These are phyloP conservation scores for Thaleichthys pacificus DNA, from an alignment of 2,797 vertebrate genomes.

Conservation along the genomic window DNA sequence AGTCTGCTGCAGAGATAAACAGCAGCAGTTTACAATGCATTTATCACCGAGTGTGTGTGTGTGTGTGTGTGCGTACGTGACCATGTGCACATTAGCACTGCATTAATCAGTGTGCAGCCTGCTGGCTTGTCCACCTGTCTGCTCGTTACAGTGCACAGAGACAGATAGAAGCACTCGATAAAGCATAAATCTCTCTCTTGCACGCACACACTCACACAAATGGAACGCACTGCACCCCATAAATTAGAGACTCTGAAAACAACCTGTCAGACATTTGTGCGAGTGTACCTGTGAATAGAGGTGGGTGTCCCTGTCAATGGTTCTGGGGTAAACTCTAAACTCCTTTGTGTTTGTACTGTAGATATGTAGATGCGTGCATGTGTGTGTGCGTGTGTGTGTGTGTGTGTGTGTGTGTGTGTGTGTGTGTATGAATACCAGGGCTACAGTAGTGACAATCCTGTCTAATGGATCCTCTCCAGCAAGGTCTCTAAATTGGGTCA, in stretches of 20 bases:
- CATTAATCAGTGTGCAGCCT: conserved; percentile 63
- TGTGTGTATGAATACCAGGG: conserved; percentile 25
- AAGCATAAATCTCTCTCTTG: conserved; percentile 47
- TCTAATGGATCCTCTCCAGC: conserved; percentile 60
- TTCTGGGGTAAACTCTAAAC: not conserved
- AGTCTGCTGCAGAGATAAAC: not conserved
- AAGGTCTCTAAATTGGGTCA: conserved; percentile 61
- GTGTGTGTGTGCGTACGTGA: conserved; percentile 18
- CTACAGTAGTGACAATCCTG: conserved; percentile 58
- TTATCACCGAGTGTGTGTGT: conserved; percentile 3
- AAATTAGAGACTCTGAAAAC: too few relatives aligned
- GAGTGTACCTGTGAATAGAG: conserved; percentile 39
- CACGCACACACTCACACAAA: conserved; percentile 25
- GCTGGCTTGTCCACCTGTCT: conserved; percentile 59
- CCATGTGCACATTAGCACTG: conserved; percentile 38
- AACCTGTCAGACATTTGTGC: conserved; percentile 14
- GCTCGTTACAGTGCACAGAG: conserved; percentile 55
- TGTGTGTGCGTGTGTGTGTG: not conserved
- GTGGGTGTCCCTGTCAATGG: not conserved
- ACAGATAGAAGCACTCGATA: conserved; percentile 41
- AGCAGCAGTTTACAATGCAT: not conserved
- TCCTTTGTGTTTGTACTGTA: conserved; percentile 6
- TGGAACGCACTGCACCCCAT: conserved; percentile 15
- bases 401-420: conserved; percentile 15
- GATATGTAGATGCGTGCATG: not conserved